A percentile compares a stretch with the other conserved stretches of the same genome.
Conservation (phyloP, 2,797 vertebrate genomes). For the Lutjanus campechanus region DNA sequence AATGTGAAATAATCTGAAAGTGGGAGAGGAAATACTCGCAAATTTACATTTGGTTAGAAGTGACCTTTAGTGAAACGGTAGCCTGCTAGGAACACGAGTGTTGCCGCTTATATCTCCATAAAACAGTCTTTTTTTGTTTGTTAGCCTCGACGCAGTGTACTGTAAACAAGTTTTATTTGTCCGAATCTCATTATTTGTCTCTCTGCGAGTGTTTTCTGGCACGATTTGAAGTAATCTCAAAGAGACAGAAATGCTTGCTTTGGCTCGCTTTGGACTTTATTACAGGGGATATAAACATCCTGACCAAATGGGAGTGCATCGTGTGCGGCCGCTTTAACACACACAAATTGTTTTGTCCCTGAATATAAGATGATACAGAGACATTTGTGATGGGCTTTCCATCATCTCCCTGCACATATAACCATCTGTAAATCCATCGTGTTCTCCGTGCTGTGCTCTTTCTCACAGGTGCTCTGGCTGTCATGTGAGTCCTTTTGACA, state of each 20-base stretch:
- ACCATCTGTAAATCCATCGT: slow-evolving; percentile 62
- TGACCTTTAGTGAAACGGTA: slow-evolving; percentile 53
- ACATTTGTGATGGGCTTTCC: slow-evolving; percentile 53
- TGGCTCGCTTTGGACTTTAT: slow-evolving; percentile 20
- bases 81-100: slow-evolving; percentile 1
- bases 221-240: slow-evolving; percentile 13
- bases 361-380: slow-evolving; percentile 53
- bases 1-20: slow-evolving; percentile 57
- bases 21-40: slow-evolving; percentile 37
- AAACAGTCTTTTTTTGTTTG: slow-evolving; percentile 11
- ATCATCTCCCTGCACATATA: slow-evolving; percentile 56
- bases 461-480: slow-evolving; percentile 68
- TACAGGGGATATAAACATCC: slow-evolving; percentile 36
- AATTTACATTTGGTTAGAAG: slow-evolving; percentile 63
- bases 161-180: slow-evolving; percentile 28
- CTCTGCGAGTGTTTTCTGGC: slow-evolving; percentile 6
- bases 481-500: slow-evolving; percentile 72
- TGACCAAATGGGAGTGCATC: slow-evolving; percentile 22
- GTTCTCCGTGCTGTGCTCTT: slow-evolving; percentile 32
- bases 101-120: slow-evolving; percentile 15
- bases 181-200: slow-evolving; percentile 34
- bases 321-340: neutral
- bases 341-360: slow-evolving; percentile 38
- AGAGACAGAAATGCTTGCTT: slow-evolving; percentile 33
- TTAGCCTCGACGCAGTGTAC: neutral